Base-by-base conservation (phyloP, 2,113 vertebrate species). In the Paramormyrops kingsleyae region DNA sequence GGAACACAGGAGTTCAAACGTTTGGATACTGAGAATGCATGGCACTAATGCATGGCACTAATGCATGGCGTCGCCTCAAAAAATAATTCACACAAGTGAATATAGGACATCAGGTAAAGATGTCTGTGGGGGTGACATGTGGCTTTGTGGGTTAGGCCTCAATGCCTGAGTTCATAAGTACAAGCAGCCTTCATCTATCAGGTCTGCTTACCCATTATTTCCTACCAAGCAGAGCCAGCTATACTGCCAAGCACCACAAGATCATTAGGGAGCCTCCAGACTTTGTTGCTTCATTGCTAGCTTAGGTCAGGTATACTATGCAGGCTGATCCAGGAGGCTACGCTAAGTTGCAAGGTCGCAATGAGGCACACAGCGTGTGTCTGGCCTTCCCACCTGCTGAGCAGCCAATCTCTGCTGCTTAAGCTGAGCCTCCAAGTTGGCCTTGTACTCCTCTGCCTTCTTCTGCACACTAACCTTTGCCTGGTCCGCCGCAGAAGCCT, bases 401-500 rank as follows among this genome's bases (percentile, higher is more conserved):
- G 96, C 96, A 92, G 97, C 96, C 93, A 97, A 94, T 90, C 96
- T 95, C 93, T 97, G 97, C 91, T 98, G 97, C 94, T 96, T 98
- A 92, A 97, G 95, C 97, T 97, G 96, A 95, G 96, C 95, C 95
- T 98, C 97, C 94, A 97, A 92, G 90, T 97, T 96, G 91, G 97
- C 96, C 94, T 97, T 96, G 92, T 96, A 95, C 39, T 97, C 97
- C 95, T 97, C 97, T 31, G 95, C 94, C 15, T 95, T 97, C 96
- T 96, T 98, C 94, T 62, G 35, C 87, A 94, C 96, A 95, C 95
- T 97, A 95, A 96, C 96, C 96, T 99, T 99, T 89, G 97, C 96
- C 91, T 98, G 96, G 89, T 99, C 98, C 53, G 95, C 93, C 85
- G 98, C 97, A 92, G 98, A 97, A 5, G 97, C 96, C 95, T 99